Evolutionary conservation across 2,888 invertebrate species (phyloP), one percentile per base, ranked within the genome.

Genomic region (Pandemis heparana): DNA sequence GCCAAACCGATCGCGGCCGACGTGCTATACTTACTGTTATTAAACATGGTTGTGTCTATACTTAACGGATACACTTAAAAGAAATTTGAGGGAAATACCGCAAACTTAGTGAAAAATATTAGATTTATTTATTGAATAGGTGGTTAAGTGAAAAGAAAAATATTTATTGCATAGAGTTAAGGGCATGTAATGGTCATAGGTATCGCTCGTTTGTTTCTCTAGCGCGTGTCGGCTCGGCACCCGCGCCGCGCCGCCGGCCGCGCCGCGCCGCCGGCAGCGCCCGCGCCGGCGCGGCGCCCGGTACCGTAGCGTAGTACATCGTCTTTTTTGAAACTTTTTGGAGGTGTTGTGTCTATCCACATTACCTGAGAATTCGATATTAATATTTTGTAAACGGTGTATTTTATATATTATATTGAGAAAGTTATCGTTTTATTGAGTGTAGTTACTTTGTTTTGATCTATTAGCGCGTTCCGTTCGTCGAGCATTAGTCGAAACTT

Each of bases 41-140:
- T 88, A 89, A 82, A 83, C 82, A 90, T 89, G 94, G 94, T 94
- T 94, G 94, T 94, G 94, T 94, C 94, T 92, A 91, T 89, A 85
- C 84, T 83, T 89, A 91, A 92, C 84, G 85, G 90, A 92, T 89
- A 92, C 90, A 90, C 87, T 79, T 81, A 84, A 85, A 86, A 80
- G 79, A 79, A 87, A 85, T 88, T 85, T 83, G 85, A 85, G 85
- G 79, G 85, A 87, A 85, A 84, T 80, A 85, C 86, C 87, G 87
- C 87, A 89, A 90, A 85, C 79, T 87, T 90, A 91, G 88, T 84
- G 82, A 87, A 87, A 71, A 84, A 89, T 85, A 89, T 86, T 92
- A 92, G 92, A 92, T 91, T 90, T 93, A 93, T 93, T 92, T 92
- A 93, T 89, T 86, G 83, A 85, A 83, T 86, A 87, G 86, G 79